These are phyloP conservation scores for Tetrax tetrax DNA, from an alignment of 2,113 vertebrate species.

Conservation along the genomic window DNA sequence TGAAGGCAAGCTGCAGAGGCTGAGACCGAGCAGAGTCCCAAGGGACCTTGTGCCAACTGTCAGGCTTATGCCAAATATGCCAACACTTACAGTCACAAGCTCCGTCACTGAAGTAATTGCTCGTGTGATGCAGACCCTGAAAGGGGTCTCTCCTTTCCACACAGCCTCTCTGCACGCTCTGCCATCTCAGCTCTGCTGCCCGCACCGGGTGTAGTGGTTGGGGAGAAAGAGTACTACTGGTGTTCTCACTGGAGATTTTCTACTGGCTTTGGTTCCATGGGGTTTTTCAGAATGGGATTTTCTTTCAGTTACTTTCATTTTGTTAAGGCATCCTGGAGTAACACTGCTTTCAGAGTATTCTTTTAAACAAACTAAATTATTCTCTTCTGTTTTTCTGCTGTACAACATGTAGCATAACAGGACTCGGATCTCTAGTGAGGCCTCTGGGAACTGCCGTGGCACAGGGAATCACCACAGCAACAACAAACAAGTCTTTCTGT, in stretches of 20 bases:
- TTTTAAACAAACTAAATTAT: background rate
- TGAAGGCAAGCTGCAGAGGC: rapidly evolving
- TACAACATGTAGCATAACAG: background rate
- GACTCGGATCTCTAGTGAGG: background rate
- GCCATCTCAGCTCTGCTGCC: background rate
- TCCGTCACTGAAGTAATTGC: background rate
- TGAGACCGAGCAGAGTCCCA: background rate
- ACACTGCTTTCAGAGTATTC: background rate
- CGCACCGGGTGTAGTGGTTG: rapidly evolving
- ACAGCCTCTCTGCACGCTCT: background rate
- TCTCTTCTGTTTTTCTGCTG: background rate
- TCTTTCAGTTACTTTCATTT: background rate
- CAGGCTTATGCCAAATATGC: background rate
- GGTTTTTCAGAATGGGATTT: background rate
- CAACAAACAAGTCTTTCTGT: background rate
- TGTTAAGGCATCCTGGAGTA: background rate
- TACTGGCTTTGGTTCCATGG: background rate
- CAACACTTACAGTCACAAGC: background rate
- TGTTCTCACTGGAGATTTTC: background rate
- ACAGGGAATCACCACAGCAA: background rate
- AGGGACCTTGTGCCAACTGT: background rate
- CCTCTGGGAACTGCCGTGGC: rapidly evolving
- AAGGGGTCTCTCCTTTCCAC: background rate
- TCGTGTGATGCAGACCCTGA: rapidly evolving
- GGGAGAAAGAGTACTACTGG: background rate